Evolutionary conservation across 2,797 vertebrate genomes (phyloP).

Genomic region (Tenualosa ilisha): DNA sequence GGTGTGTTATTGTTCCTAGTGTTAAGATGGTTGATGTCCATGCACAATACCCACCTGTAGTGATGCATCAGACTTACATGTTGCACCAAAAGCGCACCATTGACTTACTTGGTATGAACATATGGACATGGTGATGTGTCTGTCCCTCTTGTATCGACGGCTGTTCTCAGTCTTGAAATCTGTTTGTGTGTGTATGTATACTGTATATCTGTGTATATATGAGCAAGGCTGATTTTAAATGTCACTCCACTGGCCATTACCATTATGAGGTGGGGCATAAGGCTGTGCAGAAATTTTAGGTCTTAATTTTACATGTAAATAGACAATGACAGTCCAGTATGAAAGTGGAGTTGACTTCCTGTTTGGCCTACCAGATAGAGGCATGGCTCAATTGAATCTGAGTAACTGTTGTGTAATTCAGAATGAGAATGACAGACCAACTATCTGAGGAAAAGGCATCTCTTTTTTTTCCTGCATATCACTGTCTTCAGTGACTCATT

Average conservation of each 20-base stretch:
- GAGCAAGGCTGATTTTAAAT: slow-evolving; percentile 69
- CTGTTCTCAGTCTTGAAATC: slow-evolving; percentile 37
- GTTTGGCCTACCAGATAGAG: neutral
- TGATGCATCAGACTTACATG: neutral
- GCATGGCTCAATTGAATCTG: neutral
- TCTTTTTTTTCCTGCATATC: slow-evolving; percentile 25
- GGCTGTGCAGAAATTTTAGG: slow-evolving; percentile 18
- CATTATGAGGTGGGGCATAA: slow-evolving; percentile 9
- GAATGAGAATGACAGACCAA: too few species aligned
- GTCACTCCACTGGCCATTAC: slow-evolving; percentile 49
- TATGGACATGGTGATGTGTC: slow-evolving; percentile 7
- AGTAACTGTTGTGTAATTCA: neutral
- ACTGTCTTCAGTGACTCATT: slow-evolving; percentile 54
- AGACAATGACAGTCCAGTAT: neutral
- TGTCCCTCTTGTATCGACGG: slow-evolving; percentile 38
- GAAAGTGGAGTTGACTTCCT: slow-evolving; percentile 1
- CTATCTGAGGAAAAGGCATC: too few species aligned
- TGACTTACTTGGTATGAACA: slow-evolving; percentile 18
- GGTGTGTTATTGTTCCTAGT: neutral
- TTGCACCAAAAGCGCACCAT: neutral
- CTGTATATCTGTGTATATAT: slow-evolving; percentile 73
- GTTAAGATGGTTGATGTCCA: neutral
- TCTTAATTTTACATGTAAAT: slow-evolving; percentile 19
- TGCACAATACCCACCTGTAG: neutral
- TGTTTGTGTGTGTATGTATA: slow-evolving; percentile 30